Base-by-base conservation (phyloP, 2,888 invertebrate genomes). In the Julus scanicus region DNA sequence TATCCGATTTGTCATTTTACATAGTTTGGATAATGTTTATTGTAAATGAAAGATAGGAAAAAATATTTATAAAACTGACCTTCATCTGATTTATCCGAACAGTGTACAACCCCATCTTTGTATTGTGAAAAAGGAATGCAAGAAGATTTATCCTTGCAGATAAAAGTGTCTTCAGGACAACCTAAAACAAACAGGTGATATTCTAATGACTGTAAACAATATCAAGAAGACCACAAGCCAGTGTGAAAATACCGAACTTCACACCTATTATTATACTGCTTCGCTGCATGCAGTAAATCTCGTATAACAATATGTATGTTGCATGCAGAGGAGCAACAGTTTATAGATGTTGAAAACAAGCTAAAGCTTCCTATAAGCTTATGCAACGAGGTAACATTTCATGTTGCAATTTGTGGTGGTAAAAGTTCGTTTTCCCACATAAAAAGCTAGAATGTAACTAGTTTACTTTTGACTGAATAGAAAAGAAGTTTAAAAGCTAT, bases 1-100 rank as follows among this genome's bases (percentile, higher is more conserved):
- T 15, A 49, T 11, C 29, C 11, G n/a, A 86, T 86, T 57, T 17
- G 15, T 15, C 37, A 39, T 29, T 53, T 13, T 29, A n/a, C 9
- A 53, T 5, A 6, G 71, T 1, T 29, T n/a, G 20, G 29, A 1
- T 11, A 20, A 20, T 6, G 29, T 29, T 71, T 29, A 2, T 1
- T 11, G 29, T 13, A 84, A 84, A 37, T 84, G 8, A 84, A 11
- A 37, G 29, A 80, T 37, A 80, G 11, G 0, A n/a, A 48, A 20
- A 84, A 48, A 84, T 3, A 8, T 5, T 9, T 44, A 17, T 6
- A 15, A 84, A 84, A 37, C 48, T 90, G 86, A 92, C 92, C 91
- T 91, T 92, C 92, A 89, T 92, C 92, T 17, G 91, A 91, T 29
- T 90, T 91, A 89, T 92, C 92, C n/a, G 89, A 89, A 88, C 92